Conservation (phyloP, 2,113 vertebrate genomes). For the Polyodon spathula region DNA sequence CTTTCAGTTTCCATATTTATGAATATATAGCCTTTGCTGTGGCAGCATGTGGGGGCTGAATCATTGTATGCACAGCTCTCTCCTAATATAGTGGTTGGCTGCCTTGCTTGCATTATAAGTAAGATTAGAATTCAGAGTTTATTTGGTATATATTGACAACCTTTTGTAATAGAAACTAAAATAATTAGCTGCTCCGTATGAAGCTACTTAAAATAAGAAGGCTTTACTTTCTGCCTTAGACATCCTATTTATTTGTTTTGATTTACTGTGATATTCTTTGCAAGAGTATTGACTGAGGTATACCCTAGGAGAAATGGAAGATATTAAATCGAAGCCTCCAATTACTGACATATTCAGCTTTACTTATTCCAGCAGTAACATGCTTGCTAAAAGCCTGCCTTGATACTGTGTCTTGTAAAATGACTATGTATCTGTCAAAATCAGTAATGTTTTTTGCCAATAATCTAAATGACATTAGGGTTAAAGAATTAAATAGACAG, state of each 20-base stretch:
- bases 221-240: conserved; percentile 15
- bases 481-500: conserved; percentile 1
- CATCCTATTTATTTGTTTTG: conserved; percentile 22
- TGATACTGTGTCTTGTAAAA: conserved; percentile 27
- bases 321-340: conserved; percentile 29
- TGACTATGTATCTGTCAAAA: conserved; percentile 25
- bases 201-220: not conserved
- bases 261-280: conserved; percentile 19
- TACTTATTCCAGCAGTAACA: conserved; percentile 15
- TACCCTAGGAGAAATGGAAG: conserved; percentile 27
- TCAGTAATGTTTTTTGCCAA: not conserved
- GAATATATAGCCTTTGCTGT: conserved; percentile 54
- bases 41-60: conserved; percentile 50
- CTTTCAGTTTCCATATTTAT: conserved; percentile 61
- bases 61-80: conserved; percentile 55
- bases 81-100: conserved; percentile 49
- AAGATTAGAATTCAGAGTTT: conserved; percentile 40
- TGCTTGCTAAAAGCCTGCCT: conserved; percentile 20
- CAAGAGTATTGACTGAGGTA: conserved; percentile 28
- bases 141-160: conserved; percentile 37
- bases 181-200: not conserved
- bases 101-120: conserved; percentile 36
- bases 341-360: conserved; percentile 26
- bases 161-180: conserved; percentile 26
- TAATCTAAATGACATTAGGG: conserved; percentile 10